Evolutionary conservation across 64 coral and sea anemone genomes (phyloP).

Genomic region (Orbicella faveolata): DNA sequence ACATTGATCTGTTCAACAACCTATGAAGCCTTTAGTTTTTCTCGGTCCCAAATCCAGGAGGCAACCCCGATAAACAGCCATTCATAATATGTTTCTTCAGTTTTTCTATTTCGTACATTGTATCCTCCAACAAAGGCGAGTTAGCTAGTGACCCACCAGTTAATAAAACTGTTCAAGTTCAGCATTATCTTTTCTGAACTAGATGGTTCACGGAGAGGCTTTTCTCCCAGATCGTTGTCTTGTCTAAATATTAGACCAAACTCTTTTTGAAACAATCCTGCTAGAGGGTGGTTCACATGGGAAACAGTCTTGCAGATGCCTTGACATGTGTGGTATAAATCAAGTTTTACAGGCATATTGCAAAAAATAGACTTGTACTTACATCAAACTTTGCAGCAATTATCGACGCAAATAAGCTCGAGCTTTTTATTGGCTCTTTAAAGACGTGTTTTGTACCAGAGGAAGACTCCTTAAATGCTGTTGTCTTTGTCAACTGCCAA

Average conservation of each 20-base stretch:
- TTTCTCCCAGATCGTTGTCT: constrained; percentile 29
- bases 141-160: constrained; percentile 12
- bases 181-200: constrained; percentile 27
- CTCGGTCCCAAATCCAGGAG: constrained; percentile 55
- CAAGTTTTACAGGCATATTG: constrained; percentile 1
- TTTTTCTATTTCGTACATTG: constrained; percentile 31
- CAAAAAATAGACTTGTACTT: constrained; percentile 22
- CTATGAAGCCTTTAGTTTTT: constrained; percentile 55
- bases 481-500: constrained; percentile 41
- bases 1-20: constrained; percentile 32
- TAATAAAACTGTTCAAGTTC: constrained; percentile 58
- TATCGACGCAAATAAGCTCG: constrained; percentile 50
- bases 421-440: not conserved
- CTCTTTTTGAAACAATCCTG: not conserved
- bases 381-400: constrained; percentile 25
- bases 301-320: constrained; percentile 10
- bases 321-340: constrained; percentile 54
- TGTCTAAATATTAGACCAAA: constrained; percentile 12
- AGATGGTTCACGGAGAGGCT: constrained; percentile 16
- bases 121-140: not conserved
- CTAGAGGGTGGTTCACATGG: not conserved
- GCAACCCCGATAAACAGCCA: constrained; percentile 44
- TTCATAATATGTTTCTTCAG: constrained; percentile 31
- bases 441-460: constrained; percentile 24
- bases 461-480: constrained; percentile 37